Evolutionary conservation across 1,140 invertebrate genomes (phyloP).

Genomic region (Drosophila repleta): DNA sequence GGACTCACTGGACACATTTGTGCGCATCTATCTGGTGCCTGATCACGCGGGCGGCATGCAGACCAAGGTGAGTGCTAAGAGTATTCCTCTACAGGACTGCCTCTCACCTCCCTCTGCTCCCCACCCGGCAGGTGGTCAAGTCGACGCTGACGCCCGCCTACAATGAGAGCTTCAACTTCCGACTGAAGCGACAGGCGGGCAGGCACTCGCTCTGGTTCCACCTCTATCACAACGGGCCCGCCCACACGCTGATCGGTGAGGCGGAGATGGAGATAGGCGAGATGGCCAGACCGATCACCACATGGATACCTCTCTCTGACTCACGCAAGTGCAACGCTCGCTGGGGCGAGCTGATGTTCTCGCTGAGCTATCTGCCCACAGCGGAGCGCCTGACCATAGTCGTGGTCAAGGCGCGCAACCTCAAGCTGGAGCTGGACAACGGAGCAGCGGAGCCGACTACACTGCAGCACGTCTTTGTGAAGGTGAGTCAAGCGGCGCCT

Average conservation of each 20-base stretch:
- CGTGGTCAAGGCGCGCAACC: conserved; percentile 91
- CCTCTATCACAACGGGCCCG: conserved; percentile 80
- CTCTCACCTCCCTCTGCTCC: background rate
- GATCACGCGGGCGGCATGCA: conserved; percentile 89
- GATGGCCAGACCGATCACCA: conserved; percentile 84
- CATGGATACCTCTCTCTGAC: conserved; percentile 85
- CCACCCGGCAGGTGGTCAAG: conserved; percentile 69
- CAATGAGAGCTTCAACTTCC: conserved; percentile 90
- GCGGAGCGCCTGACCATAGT: conserved; percentile 92
- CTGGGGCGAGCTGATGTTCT: conserved; percentile 92
- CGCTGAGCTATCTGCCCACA: conserved; percentile 91
- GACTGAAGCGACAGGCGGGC: conserved; percentile 85
- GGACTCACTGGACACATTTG: conserved; percentile 89
- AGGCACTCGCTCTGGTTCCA: conserved; percentile 83
- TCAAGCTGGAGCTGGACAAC: conserved; percentile 85
- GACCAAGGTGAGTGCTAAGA: conserved; percentile 86
- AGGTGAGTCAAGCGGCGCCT: conserved; percentile 50
- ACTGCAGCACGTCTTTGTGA: conserved; percentile 75
- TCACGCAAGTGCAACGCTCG: conserved; percentile 86
- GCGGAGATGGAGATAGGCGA: conserved; percentile 85
- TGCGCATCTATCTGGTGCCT: conserved; percentile 90
- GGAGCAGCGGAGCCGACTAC: conserved; percentile 64
- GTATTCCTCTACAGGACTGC: background rate
- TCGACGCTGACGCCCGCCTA: conserved; percentile 88
- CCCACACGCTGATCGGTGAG: conserved; percentile 83